Percentiles rank a stretch among this genome's conserved stretches.
phyloP scores from a whole-genome alignment of 1,140 invertebrate genomes.

The Saccostrea glomerata region DNA sequence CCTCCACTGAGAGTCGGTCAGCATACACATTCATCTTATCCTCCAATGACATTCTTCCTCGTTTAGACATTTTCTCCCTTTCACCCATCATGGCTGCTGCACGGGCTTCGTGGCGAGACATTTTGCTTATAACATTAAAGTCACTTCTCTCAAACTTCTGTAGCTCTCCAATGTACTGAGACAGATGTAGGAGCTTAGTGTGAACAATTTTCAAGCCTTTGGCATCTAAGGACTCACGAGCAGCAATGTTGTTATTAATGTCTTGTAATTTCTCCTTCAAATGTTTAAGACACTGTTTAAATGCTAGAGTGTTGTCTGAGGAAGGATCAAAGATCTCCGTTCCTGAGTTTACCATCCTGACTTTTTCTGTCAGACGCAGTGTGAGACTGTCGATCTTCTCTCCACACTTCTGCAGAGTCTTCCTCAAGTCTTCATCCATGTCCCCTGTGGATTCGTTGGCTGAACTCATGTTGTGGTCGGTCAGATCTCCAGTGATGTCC shows the following conservation, averaged over 20 bases:
- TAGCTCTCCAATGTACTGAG: slow-evolving; percentile 67
- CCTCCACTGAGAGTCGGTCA: slow-evolving; percentile 73
- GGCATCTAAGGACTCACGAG: slow-evolving; percentile 67
- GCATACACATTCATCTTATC: slow-evolving; percentile 72
- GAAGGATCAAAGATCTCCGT: slow-evolving; percentile 14
- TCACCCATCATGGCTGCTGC: slow-evolving; percentile 44
- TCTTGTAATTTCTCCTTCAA: slow-evolving; percentile 67
- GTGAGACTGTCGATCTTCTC: slow-evolving; percentile 67
- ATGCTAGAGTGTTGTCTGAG: slow-evolving; percentile 60
- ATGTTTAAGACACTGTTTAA: slow-evolving; percentile 67
- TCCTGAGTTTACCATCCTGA: slow-evolving; percentile 48
- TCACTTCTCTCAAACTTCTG: slow-evolving; percentile 66
- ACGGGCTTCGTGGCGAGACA: slow-evolving; percentile 63
- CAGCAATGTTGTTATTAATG: slow-evolving; percentile 61
- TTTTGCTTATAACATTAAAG: slow-evolving; percentile 68
- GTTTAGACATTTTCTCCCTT: slow-evolving; percentile 52
- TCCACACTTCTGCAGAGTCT: slow-evolving; percentile 62
- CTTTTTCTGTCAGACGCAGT: slow-evolving; percentile 58
- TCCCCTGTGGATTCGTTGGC: slow-evolving; percentile 43
- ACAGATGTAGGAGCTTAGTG: slow-evolving; percentile 66
- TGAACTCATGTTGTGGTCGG: slow-evolving; percentile 38
- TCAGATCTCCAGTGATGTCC: slow-evolving; percentile 64
- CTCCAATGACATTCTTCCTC: slow-evolving; percentile 59
- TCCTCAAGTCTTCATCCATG: slow-evolving; percentile 47
- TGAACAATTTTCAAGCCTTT: slow-evolving; percentile 66